Conservation (phyloP, 2,797 vertebrate genomes). For the Coregonus ussuriensis region DNA sequence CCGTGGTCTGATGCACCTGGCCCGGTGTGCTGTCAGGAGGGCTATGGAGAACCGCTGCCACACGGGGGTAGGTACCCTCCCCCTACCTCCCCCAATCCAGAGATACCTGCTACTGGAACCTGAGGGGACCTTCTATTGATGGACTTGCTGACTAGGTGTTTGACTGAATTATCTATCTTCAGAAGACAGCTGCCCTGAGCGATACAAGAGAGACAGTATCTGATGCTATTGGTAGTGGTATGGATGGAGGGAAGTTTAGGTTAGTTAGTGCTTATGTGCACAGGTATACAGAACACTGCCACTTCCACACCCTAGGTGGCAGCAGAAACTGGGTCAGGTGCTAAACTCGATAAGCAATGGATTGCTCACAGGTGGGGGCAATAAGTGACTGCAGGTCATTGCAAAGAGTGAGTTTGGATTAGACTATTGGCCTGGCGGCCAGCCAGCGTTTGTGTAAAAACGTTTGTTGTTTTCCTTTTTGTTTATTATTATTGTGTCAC, state of each 20-base stretch:
- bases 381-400: too few relatives aligned
- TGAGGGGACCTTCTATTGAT: constrained; percentile 76
- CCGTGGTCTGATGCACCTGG: constrained; percentile 88
- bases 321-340: too few relatives aligned
- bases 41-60: constrained; percentile 66
- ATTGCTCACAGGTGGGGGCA: too few relatives aligned
- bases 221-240: background rate
- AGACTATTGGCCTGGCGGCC: too few relatives aligned
- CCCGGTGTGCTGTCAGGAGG: constrained; percentile 76
- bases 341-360: too few relatives aligned
- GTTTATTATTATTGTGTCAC: too few relatives aligned
- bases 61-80: constrained; percentile 69
- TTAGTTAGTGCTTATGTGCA: too few relatives aligned
- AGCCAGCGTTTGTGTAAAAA: too few relatives aligned
- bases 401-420: too few relatives aligned
- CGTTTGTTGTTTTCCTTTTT: too few relatives aligned
- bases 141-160: background rate
- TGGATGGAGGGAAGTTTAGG: too few relatives aligned
- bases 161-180: background rate
- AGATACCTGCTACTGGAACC: constrained; percentile 84
- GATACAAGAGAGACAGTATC: background rate
- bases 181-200: background rate
- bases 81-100: constrained; percentile 76
- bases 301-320: background rate
- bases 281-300: background rate